Conservation (phyloP, 2,113 vertebrate genomes). For the Dendrocopos noguchii region DNA sequence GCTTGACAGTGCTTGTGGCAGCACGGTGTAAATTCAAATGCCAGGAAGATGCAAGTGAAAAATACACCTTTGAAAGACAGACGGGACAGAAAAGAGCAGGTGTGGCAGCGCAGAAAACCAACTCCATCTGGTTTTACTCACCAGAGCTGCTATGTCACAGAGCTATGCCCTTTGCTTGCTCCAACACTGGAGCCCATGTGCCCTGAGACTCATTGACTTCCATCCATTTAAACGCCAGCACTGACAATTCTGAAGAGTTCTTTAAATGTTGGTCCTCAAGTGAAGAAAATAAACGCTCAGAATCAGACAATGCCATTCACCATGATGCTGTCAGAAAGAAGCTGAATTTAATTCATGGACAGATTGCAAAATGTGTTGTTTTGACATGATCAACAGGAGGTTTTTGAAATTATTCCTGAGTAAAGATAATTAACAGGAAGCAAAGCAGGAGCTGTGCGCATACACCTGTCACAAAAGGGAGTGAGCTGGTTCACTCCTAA, state of each 20-base stretch:
- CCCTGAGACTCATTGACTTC: neutral
- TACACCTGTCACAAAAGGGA: neutral
- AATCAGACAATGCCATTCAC: neutral
- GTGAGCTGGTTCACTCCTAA: neutral
- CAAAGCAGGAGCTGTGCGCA: neutral
- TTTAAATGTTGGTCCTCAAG: fast-evolving
- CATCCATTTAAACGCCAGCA: neutral
- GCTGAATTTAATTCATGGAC: neutral
- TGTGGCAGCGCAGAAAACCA: neutral
- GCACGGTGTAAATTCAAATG: neutral
- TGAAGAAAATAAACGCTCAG: neutral
- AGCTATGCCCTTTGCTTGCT: neutral
- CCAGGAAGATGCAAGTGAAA: neutral
- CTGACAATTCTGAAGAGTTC: neutral
- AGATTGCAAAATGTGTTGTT: constrained; percentile 57
- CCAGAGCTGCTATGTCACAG: fast-evolving
- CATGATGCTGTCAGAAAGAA: neutral
- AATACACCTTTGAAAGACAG: neutral
- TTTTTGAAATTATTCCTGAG: constrained; percentile 38
- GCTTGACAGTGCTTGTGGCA: neutral
- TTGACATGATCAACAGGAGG: constrained; percentile 43
- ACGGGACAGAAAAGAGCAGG: neutral
- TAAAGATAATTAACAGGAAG: constrained; percentile 34
- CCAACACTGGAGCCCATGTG: neutral
- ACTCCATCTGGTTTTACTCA: neutral